Percentiles rank a stretch among this genome's conserved stretches.
Evolutionary conservation across 2,888 invertebrate species (phyloP).

Genomic region (Gryllus longicercus): DNA sequence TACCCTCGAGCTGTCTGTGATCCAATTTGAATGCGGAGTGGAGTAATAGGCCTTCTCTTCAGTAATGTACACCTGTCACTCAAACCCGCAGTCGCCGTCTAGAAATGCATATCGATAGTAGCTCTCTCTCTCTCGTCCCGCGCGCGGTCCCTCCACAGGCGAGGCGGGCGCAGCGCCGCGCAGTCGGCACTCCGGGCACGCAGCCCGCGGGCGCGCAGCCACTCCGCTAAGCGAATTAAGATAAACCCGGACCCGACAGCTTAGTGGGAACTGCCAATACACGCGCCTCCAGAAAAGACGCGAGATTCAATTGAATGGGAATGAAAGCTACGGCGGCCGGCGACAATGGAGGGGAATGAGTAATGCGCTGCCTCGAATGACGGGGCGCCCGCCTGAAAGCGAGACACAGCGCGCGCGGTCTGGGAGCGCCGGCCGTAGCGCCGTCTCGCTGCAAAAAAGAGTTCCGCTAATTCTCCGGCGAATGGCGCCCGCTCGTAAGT

Average conservation of each 20-base stretch:
- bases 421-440: neutral
- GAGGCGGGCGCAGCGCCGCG: neutral
- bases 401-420: neutral
- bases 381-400: neutral
- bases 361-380: neutral
- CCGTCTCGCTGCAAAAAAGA: neutral
- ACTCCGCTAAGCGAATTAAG: slow-evolving; percentile 11
- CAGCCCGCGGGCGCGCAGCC: neutral
- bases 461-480: neutral
- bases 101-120: slow-evolving; percentile 17
- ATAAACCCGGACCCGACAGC: slow-evolving; percentile 9
- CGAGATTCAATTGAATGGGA: neutral
- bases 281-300: neutral
- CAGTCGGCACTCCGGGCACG: neutral
- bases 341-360: neutral
- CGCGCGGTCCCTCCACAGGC: neutral
- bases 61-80: slow-evolving; percentile 35
- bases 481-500: neutral
- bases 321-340: neutral
- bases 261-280: slow-evolving; percentile 10
- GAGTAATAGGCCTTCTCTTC: slow-evolving; percentile 33
- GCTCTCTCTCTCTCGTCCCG: neutral
- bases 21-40: slow-evolving; percentile 36
- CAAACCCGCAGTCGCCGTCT: slow-evolving; percentile 21
- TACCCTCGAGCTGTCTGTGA: slow-evolving; percentile 30